phyloP scores from a whole-genome alignment of 2,797 vertebrate genomes.

The Hippoglossus hippoglossus region DNA sequence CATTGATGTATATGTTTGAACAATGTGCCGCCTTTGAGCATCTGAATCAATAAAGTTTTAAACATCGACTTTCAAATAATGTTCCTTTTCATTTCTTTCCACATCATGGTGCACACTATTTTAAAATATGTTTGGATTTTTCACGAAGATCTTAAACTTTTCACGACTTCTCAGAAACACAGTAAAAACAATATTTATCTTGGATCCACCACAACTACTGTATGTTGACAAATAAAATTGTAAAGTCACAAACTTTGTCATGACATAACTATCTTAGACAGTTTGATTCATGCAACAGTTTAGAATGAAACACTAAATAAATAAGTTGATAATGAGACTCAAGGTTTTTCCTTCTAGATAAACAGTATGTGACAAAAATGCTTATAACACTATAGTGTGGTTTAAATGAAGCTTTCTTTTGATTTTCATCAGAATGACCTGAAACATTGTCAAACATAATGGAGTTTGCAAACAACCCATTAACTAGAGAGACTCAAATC shows the following conservation, averaged over 20 bases:
- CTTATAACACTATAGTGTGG: too few relatives aligned
- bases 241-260: too few relatives aligned
- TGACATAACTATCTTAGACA: too few relatives aligned
- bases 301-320: too few relatives aligned
- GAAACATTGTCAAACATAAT: background rate
- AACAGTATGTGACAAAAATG: background rate
- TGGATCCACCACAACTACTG: too few relatives aligned
- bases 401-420: too few relatives aligned
- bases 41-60: slow-evolving; percentile 48
- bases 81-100: background rate
- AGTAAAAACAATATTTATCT: too few relatives aligned
- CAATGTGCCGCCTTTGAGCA: slow-evolving; percentile 24
- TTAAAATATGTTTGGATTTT: background rate
- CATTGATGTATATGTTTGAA: slow-evolving; percentile 22
- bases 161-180: too few relatives aligned
- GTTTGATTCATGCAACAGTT: too few relatives aligned
- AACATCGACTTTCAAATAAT: background rate
- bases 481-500: background rate
- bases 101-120: background rate
- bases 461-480: background rate
- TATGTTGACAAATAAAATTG: too few relatives aligned
- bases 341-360: background rate
- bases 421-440: background rate
- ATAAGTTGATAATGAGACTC: background rate
- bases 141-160: background rate